These are phyloP conservation scores for Electrona antarctica DNA, from an alignment of 2,113 vertebrate species.

Conservation along the genomic window DNA sequence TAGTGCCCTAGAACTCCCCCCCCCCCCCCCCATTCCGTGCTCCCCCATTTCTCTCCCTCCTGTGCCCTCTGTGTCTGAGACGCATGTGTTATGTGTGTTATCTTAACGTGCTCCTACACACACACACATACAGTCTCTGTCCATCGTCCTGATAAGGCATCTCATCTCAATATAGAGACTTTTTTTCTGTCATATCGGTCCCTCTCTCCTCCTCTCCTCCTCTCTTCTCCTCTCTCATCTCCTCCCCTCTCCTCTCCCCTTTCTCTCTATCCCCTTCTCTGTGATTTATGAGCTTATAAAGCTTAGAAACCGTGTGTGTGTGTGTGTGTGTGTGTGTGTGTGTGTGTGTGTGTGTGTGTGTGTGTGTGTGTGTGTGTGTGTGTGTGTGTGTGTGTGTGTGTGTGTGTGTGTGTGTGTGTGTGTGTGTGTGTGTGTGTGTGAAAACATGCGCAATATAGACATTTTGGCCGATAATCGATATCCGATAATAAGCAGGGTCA, in stretches of 20 bases:
- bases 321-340: not conserved
- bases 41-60: not conserved
- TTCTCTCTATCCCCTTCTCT: conserved; percentile 17
- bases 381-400: not conserved
- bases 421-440: not conserved
- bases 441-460: no score
- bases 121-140: conserved; percentile 19
- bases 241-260: conserved; percentile 31
- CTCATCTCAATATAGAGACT: not conserved
- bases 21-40: not conserved
- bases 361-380: not conserved
- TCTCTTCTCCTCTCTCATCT: conserved; percentile 5
- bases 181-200: not conserved
- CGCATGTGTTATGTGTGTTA: not conserved
- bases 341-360: not conserved
- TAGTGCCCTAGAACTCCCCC: not conserved
- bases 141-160: conserved; percentile 15
- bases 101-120: not conserved
- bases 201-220: not conserved
- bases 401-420: not conserved
- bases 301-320: conserved; percentile 5
- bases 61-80: not conserved
- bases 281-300: conserved; percentile 43
- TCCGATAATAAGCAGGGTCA: no score
- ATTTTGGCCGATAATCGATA: no score